Evolutionary conservation across 2,797 vertebrate genomes (phyloP), one percentile per base, ranked within the genome.

Genomic region (Enteromius argenteus): DNA sequence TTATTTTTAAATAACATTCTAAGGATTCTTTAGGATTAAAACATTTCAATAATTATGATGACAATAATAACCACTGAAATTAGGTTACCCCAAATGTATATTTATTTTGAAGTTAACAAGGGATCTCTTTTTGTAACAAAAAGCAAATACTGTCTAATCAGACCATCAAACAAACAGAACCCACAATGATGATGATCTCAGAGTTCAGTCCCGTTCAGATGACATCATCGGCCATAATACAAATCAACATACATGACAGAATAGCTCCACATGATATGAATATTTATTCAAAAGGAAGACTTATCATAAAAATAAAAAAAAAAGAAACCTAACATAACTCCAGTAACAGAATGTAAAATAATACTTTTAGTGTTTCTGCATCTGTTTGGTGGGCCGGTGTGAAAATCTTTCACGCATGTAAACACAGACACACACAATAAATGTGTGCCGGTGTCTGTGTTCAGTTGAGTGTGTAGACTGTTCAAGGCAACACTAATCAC

Each of bases 241-340:
- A 93, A 93, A 93, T 86, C 66, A 92, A 93, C 90, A 90, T 87
- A 93, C 90, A 81, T 89, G 90, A 93, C 90, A 90, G 90, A 85
- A 92, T 90, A 88, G 79, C 91, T 90, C 86, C 87, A 86, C 89
- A 89, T 93, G 93, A 95, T 93, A 94, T 94, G 95, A 92, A 93
- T 91, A 91, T 93, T 93, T 91, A 93, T 93, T 93, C 84, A 90
- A 95, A 95, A 93, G 95, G 94, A 95, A 95, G 94, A 95, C 94
- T 95, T 93, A 56, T 94, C 92, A 94, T 93, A 90, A 87, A 90
- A n/a, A n/a, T n/a, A n/a, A 94, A 93, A 90, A 80, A 93, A 90
- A 80, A 88, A 88, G 85, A 49, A 39, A 46, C 71, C 73, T 81
- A 90, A 91, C 88, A 92, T 86, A 77, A 81, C 21, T 58, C 15